Evolutionary conservation across 2,797 vertebrate species (phyloP).

Genomic region (Gymnopithys bicolor): DNA sequence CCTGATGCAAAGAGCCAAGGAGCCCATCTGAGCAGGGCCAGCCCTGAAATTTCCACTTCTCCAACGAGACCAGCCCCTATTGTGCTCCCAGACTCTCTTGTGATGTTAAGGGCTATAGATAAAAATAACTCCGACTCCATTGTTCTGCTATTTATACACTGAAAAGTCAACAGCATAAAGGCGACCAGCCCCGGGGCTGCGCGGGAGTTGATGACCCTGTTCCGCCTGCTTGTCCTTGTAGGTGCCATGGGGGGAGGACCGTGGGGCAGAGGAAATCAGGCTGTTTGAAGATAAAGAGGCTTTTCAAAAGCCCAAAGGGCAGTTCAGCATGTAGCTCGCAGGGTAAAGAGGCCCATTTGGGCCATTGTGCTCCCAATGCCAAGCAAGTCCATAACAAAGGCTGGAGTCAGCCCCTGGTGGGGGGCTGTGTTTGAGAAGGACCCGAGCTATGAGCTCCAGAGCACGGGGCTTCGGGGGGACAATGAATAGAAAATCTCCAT

Average conservation of each 20-base stretch:
- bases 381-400: background rate
- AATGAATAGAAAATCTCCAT: background rate
- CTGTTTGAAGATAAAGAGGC: background rate
- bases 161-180: constrained; percentile 5
- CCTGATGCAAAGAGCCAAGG: background rate
- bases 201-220: background rate
- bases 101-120: background rate
- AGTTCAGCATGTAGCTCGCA: background rate
- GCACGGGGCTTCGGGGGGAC: background rate
- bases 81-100: background rate
- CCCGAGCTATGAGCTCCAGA: background rate
- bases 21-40: background rate
- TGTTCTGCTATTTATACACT: constrained; percentile 49
- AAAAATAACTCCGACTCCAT: constrained; percentile 35
- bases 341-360: background rate
- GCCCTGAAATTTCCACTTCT: background rate
- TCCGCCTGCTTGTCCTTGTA: background rate
- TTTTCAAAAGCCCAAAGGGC: constrained; percentile 23
- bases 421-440: background rate
- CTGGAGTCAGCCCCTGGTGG: background rate
- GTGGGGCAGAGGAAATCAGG: constrained; percentile 9
- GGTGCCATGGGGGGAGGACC: background rate
- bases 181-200: background rate
- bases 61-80: background rate
- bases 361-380: background rate